Evolutionary conservation across 2,113 vertebrate genomes (phyloP).

Genomic region (Fregetta grallaria): DNA sequence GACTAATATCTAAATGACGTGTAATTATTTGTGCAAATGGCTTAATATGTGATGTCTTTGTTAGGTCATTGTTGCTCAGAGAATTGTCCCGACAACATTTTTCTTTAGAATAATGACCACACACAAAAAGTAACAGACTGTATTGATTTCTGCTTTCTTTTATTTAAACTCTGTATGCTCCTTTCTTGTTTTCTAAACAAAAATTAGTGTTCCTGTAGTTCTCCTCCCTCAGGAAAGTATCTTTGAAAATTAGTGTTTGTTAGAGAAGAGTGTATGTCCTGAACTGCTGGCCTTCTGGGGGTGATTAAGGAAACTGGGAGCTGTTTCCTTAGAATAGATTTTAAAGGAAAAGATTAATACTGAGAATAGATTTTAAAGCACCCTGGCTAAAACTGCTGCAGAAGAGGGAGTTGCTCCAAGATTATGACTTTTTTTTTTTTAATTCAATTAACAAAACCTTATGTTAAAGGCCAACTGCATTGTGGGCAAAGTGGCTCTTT

Average conservation of each 20-base stretch:
- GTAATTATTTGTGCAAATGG: conserved; percentile 55
- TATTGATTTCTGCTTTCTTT: background rate
- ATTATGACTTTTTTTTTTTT: background rate
- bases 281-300: background rate
- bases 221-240: background rate
- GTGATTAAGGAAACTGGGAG: background rate
- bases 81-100: background rate
- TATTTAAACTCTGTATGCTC: background rate
- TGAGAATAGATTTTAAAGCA: background rate
- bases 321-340: background rate
- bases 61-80: conserved; percentile 53
- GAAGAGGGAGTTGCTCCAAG: background rate
- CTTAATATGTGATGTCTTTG: conserved; percentile 20
- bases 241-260: background rate
- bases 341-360: background rate
- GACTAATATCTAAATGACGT: conserved; percentile 17
- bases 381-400: background rate
- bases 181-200: background rate
- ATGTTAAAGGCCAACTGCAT: background rate
- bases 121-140: background rate
- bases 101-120: conserved; percentile 38
- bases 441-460: background rate
- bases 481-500: background rate
- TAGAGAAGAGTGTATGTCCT: background rate
- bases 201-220: background rate